Base-by-base conservation (phyloP, 1,140 invertebrate genomes). In the Leptoteleia sp. region DNA sequence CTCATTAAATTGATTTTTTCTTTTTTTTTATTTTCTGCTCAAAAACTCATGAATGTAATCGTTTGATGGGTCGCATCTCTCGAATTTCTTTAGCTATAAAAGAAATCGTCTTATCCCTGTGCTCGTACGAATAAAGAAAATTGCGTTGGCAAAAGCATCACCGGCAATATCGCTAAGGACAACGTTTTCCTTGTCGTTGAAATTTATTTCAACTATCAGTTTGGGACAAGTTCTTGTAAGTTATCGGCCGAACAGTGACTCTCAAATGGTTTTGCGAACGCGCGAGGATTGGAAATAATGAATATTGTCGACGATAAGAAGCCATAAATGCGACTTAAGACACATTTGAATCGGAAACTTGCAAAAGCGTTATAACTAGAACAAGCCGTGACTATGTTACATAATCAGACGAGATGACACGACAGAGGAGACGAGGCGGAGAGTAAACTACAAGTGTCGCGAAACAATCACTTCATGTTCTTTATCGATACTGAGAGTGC, bases 331-430 rank as follows among this genome's bases (percentile, higher is more conserved):
- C 13, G 40, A 31, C 37, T 5, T 16, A 16, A 64, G 61, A 40
- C 35, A 64, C 45, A 31, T 65, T 17, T 35, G 47, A 54, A 43
- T 65, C 37, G 47, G 48, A 52, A 65, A 52, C 33, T 33, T 33
- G 37, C 37, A 38, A 65, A 65, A 35, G 27, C 47, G 27, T 29
- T 40, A 65, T 52, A 65, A 65, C 61, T 65, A 37, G 61, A 52
- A 52, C 37, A 37, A 29, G 25, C 8, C 15, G 25, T 27, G 31
- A 37, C 29, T 38, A n/a, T 16, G 22, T 64, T 64, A 64, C 45
- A 31, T 64, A 64, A 64, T 35, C 9, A 40, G 38, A 35, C 42
- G 31, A 50, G 35, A 48, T 40, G 47, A 37, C 9, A 64, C 19
- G 35, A 19, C 22, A 17, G 17, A 40, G n/a, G 9, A 50, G 19